Percentiles rank a stretch among this genome's conserved stretches.
These are phyloP conservation scores for Dasysyrphus tricinctus DNA, from an alignment of 2,888 invertebrate genomes.

Conservation along the genomic window DNA sequence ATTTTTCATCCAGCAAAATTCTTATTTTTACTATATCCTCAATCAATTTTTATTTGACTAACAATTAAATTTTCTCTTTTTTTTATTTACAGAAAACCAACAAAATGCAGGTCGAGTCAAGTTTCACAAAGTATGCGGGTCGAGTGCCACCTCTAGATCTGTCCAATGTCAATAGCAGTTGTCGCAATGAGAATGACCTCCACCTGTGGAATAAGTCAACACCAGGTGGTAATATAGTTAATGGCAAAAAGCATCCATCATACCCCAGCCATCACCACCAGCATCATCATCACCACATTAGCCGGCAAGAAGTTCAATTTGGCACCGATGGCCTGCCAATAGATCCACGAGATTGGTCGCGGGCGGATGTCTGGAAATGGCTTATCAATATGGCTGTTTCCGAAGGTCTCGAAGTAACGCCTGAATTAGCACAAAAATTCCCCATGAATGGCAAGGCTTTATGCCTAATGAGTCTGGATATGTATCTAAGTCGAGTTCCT, in stretches of 20 bases:
- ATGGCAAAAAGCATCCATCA: slow-evolving; percentile 61
- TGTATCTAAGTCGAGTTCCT: slow-evolving; percentile 90
- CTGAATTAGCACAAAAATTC: slow-evolving; percentile 85
- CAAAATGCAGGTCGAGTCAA: slow-evolving; percentile 82
- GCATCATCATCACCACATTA: slow-evolving; percentile 69
- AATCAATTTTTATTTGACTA: background rate
- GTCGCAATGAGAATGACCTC: slow-evolving; percentile 79
- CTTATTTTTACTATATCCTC: no score
- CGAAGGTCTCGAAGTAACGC: slow-evolving; percentile 83
- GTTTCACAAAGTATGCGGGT: slow-evolving; percentile 81
- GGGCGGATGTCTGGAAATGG: slow-evolving; percentile 89
- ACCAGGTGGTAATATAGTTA: slow-evolving; percentile 59
- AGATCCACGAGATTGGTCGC: slow-evolving; percentile 90
- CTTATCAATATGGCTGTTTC: slow-evolving; percentile 85
- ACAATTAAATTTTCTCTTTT: background rate
- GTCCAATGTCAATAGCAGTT: slow-evolving; percentile 80
- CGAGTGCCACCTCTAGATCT: slow-evolving; percentile 83
- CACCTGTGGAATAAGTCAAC: slow-evolving; percentile 76
- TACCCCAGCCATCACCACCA: slow-evolving; percentile 56
- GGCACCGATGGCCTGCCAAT: slow-evolving; percentile 82
- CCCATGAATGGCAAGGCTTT: slow-evolving; percentile 92
- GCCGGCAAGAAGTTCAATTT: slow-evolving; percentile 75
- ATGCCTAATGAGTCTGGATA: slow-evolving; percentile 90
- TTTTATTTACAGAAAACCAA: slow-evolving; percentile 54
- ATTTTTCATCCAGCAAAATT: no score